Conservation (phyloP, 64 coral and sea anemone genomes). For the Hydrozoanthus tunicans region DNA sequence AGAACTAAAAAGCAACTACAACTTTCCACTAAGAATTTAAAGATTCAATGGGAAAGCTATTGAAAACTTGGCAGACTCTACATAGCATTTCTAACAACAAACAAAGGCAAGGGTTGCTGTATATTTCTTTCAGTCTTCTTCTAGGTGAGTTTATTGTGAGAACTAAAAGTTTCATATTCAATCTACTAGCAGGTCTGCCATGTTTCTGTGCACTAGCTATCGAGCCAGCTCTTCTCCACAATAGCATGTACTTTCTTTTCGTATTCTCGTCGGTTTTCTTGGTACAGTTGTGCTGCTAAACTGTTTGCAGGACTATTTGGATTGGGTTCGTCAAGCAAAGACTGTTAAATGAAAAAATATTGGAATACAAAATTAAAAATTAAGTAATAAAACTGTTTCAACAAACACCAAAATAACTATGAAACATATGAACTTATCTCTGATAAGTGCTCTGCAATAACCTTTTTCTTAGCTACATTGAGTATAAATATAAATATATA, state of each 20-base stretch:
- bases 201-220: slow-evolving; percentile 33
- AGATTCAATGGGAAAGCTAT: background rate
- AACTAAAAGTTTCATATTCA: background rate
- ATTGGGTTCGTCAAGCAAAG: slow-evolving; percentile 97
- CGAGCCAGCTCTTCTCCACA: slow-evolving; percentile 94
- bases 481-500: too few species aligned
- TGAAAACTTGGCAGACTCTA: background rate
- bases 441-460: too few species aligned
- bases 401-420: too few species aligned
- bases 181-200: background rate
- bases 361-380: background rate
- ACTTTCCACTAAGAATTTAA: background rate
- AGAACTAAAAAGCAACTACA: background rate
- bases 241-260: slow-evolving; percentile 97
- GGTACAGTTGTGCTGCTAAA: slow-evolving; percentile 97
- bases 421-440: too few species aligned
- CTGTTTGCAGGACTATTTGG: slow-evolving; percentile 99
- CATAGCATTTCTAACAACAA: background rate
- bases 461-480: too few species aligned
- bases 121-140: background rate
- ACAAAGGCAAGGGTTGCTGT: background rate
- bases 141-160: background rate
- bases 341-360: slow-evolving; percentile 63
- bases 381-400: background rate
- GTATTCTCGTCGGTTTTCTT: slow-evolving; percentile 98